Evolutionary conservation across 2,797 vertebrate species (phyloP).

Genomic region (Strix occidentalis): DNA sequence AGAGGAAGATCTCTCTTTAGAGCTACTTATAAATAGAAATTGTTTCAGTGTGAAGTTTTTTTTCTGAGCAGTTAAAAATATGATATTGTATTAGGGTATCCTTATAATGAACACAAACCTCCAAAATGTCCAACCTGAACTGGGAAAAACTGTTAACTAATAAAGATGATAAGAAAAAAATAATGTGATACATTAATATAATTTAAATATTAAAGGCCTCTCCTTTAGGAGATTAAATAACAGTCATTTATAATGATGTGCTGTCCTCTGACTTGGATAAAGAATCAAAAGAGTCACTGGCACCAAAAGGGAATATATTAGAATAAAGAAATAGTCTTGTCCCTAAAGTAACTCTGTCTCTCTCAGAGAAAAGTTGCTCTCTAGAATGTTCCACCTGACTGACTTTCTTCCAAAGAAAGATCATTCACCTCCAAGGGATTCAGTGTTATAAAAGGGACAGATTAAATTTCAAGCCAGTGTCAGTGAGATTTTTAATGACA

Average conservation of each 20-base stretch:
- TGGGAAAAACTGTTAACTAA: neutral
- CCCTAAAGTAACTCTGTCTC: constrained; percentile 7
- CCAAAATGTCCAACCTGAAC: neutral
- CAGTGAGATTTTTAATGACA: neutral
- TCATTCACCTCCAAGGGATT: neutral
- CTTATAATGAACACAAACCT: neutral
- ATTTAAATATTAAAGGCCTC: constrained; percentile 35
- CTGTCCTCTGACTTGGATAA: constrained; percentile 29
- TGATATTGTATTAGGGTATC: neutral
- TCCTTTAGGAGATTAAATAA: constrained; percentile 35
- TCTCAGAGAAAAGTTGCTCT: constrained; percentile 4
- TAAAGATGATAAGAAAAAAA: neutral
- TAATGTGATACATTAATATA: neutral
- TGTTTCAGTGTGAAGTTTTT: neutral
- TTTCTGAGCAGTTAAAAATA: neutral
- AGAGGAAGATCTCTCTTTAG: neutral
- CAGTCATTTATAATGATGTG: constrained; percentile 13
- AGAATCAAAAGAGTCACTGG: neutral
- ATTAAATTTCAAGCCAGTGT: neutral
- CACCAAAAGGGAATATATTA: constrained; percentile 5
- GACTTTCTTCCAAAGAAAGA: neutral
- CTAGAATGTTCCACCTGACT: constrained; percentile 14
- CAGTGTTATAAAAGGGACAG: neutral
- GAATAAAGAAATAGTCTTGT: constrained; percentile 25
- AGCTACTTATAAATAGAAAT: neutral